Base-by-base conservation (phyloP, 2,113 vertebrate species). In the Cisticola juncidis region DNA sequence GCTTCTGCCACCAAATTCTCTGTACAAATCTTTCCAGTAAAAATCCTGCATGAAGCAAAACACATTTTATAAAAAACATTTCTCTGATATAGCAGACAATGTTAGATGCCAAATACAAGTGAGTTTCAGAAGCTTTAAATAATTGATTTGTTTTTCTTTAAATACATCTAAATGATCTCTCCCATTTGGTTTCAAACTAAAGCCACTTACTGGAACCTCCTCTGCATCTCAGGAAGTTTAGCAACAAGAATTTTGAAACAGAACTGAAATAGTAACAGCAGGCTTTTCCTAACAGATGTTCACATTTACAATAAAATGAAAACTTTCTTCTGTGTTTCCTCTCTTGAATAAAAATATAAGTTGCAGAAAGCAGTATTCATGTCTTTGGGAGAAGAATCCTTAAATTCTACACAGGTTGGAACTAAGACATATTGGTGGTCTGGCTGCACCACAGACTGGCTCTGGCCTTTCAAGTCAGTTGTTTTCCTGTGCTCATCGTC, bases 221-320 rank as follows among this genome's bases (percentile, higher is more conserved):
- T 95, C 64, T 90, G 77, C 44, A 93, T 54, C 81, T 94, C 88
- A 94, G 62, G 87, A 96, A 84, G 74, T 95, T 96, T 91, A 93
- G 80, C 86, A 95, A 90, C 36, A 36, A 74, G 51, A 91, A 94
- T 94, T 95, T 60, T 92, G 35, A 93, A 79, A 95, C 66, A 96
- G 62, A 97, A 97, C 86, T 89, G 88, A 92, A 96, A 92, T 78
- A 93, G 92, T 44, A 95, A 58, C 60, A 77, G 17, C 40, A 80
- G 54, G 48, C 50, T 83, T 86, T 85, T 91, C 93, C 91, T 82
- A 97, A 95, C 95, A 96, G 90, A 96, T 97, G 97, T 96, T 97
- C 60, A 40, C 21, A 78, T 92, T 94, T 76, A 56, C 33, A 89
- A 89, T 60, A 66, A 93, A 69, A 92, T 50, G 31, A 87, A 82